phyloP scores from a whole-genome alignment of 2,888 invertebrate species.

The Dasysyrphus albostriatus region DNA sequence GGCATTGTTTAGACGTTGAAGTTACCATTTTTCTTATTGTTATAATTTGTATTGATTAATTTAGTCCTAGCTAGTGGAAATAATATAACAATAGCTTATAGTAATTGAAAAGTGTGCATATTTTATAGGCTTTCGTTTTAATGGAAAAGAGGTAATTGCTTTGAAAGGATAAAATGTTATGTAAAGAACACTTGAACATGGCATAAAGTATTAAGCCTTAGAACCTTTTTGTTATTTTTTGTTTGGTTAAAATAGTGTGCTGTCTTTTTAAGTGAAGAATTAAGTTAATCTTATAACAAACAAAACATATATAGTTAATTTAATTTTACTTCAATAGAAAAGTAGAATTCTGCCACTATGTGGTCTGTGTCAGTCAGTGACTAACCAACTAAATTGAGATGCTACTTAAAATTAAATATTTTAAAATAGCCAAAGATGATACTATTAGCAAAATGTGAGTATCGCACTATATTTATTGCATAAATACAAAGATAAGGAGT shows the following conservation, averaged over 20 bases:
- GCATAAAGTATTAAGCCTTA: neutral
- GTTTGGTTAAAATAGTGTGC: neutral
- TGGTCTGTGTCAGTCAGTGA: too few species aligned
- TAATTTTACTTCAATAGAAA: too few species aligned
- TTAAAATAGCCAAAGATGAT: too few species aligned
- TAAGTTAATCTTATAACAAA: too few species aligned
- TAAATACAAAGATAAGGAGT: too few species aligned
- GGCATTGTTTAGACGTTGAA: conserved; percentile 26
- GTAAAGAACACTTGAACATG: neutral
- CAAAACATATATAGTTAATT: neutral
- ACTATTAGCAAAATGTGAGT: too few species aligned
- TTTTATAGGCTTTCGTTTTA: neutral
- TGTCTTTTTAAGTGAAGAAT: neutral
- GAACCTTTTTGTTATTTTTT: neutral
- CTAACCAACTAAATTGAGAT: too few species aligned
- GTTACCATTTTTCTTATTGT: neutral
- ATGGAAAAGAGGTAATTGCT: conserved; percentile 7
- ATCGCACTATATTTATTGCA: too few species aligned
- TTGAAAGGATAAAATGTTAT: neutral
- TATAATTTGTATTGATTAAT: conserved; percentile 55
- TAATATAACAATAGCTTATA: neutral
- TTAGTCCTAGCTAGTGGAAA: conserved; percentile 2
- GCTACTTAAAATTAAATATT: too few species aligned
- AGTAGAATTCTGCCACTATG: too few species aligned
- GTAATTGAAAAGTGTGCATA: conserved; percentile 9